Conservation (phyloP, 2,113 vertebrate species). For the Apeltes quadracus region DNA sequence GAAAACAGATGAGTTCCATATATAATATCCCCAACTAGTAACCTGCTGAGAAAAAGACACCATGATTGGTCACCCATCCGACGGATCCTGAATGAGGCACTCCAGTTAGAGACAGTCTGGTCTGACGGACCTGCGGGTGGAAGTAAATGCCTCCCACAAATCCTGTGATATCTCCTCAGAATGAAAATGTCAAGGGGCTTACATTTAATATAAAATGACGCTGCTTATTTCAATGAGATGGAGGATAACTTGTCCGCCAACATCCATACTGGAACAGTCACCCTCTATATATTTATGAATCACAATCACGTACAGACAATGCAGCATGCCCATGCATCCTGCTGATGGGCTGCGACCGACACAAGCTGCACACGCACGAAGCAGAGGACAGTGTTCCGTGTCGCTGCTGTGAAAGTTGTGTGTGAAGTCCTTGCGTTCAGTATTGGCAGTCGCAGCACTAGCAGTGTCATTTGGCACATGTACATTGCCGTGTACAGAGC, state of each 20-base stretch:
- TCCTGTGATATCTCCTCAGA: slow-evolving; percentile 31
- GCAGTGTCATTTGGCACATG: slow-evolving; percentile 70
- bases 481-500: slow-evolving; percentile 53
- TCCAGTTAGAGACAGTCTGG: slow-evolving; percentile 62
- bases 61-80: slow-evolving; percentile 39
- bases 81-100: slow-evolving; percentile 68
- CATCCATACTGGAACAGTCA: not conserved
- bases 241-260: slow-evolving; percentile 15
- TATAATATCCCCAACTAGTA: slow-evolving; percentile 33
- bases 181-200: slow-evolving; percentile 21
- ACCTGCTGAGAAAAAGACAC: slow-evolving; percentile 19
- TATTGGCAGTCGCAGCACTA: slow-evolving; percentile 52
- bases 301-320: slow-evolving; percentile 46
- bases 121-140: slow-evolving; percentile 65
- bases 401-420: slow-evolving; percentile 29
- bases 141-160: slow-evolving; percentile 26
- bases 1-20: slow-evolving; percentile 53
- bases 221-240: not conserved
- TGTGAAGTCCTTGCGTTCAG: slow-evolving; percentile 37
- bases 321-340: slow-evolving; percentile 19
- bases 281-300: slow-evolving; percentile 19
- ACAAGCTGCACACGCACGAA: slow-evolving; percentile 38
- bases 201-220: slow-evolving; percentile 23
- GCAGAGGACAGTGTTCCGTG: slow-evolving; percentile 26
- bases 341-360: slow-evolving; percentile 17